Percentiles rank a stretch among this genome's conserved stretches.
phyloP scores from a whole-genome alignment of 2,797 vertebrate species.

The Labeo calbasu region DNA sequence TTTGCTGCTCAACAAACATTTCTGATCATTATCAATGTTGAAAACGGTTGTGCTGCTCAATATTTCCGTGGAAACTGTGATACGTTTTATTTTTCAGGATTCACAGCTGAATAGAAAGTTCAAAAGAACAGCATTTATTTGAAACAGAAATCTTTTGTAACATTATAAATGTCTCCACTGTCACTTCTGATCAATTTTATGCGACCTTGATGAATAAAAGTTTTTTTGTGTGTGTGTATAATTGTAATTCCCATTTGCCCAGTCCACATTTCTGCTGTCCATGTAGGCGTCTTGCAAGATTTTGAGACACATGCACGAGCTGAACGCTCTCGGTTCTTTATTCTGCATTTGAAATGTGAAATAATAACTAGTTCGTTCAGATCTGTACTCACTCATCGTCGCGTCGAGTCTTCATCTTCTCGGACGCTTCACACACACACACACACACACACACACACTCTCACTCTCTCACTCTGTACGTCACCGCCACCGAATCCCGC shows the following conservation, averaged over 20 bases:
- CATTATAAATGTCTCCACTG: neutral
- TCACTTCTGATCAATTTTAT: neutral
- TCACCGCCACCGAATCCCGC: neutral
- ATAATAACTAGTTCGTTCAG: neutral
- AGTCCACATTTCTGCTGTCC: neutral
- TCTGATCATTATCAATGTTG: neutral
- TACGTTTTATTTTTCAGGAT: neutral
- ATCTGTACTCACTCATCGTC: neutral
- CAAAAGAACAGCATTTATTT: neutral
- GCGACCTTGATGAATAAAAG: neutral
- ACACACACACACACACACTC: too few relatives aligned
- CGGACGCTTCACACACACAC: neutral
- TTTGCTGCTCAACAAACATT: neutral
- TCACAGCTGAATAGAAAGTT: neutral
- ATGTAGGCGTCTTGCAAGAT: neutral
- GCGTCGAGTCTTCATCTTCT: too few relatives aligned
- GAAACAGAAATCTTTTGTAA: too few relatives aligned
- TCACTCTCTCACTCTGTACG: neutral
- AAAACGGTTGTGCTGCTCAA: neutral
- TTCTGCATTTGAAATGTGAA: neutral
- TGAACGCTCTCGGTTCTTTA: neutral
- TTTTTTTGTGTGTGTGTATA: neutral
- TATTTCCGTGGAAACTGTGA: neutral
- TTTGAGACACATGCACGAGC: neutral
- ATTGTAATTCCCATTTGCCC: neutral